These are phyloP conservation scores for Nysson spinosus DNA, from an alignment of 2,888 invertebrate genomes.

Conservation along the genomic window DNA sequence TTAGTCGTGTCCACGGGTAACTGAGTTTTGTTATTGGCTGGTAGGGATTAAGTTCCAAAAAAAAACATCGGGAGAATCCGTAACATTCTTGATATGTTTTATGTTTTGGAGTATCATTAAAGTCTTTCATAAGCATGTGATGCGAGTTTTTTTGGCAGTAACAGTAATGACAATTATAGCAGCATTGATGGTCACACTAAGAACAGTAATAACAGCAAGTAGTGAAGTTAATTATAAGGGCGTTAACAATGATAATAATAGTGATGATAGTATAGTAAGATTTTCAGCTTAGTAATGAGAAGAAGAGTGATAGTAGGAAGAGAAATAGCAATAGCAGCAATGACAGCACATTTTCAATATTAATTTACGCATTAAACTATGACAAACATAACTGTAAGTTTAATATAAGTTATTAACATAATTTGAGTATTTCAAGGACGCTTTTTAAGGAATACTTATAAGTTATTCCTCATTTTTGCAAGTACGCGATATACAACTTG, in stretches of 20 bases:
- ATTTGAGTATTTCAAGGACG: too few relatives aligned
- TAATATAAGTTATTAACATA: slow-evolving; percentile 11
- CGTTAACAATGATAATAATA: slow-evolving; percentile 47
- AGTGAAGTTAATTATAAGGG: slow-evolving; percentile 48
- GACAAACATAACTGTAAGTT: slow-evolving; percentile 22
- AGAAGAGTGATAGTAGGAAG: slow-evolving; percentile 39
- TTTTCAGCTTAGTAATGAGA: slow-evolving; percentile 37
- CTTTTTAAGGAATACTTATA: too few relatives aligned
- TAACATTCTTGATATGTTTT: slow-evolving; percentile 61
- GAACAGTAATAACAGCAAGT: slow-evolving; percentile 52
- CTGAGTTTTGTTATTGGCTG: slow-evolving; percentile 54
- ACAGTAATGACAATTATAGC: slow-evolving; percentile 54
- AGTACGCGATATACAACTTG: too few relatives aligned
- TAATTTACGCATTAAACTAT: slow-evolving; percentile 32
- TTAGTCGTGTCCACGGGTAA: slow-evolving; percentile 52
- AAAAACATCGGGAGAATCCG: slow-evolving; percentile 48
- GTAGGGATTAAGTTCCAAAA: slow-evolving; percentile 66
- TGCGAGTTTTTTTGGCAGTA: slow-evolving; percentile 48
- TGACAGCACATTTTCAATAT: slow-evolving; percentile 33
- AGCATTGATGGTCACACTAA: slow-evolving; percentile 49
- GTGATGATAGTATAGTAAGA: slow-evolving; percentile 44
- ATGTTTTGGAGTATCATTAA: slow-evolving; percentile 58
- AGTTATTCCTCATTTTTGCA: too few relatives aligned
- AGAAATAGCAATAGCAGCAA: slow-evolving; percentile 41
- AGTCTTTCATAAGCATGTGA: slow-evolving; percentile 49